Evolutionary conservation across 2,888 invertebrate species (phyloP), one percentile per base, ranked within the genome.

Genomic region (Meteorus cinctellus): DNA sequence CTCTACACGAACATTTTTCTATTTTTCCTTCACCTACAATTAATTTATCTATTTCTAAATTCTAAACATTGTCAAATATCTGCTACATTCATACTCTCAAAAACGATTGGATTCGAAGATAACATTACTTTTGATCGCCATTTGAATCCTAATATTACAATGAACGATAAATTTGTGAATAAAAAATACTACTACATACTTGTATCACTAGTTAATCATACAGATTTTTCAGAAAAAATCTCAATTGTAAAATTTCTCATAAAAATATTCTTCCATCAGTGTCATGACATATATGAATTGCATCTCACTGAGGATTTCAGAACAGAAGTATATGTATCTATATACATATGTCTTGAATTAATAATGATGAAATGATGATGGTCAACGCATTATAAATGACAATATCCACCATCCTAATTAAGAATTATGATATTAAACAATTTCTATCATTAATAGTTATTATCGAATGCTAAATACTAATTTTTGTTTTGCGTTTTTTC

Each of bases 221-320:
- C 14, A 29, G 31, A 62, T 31, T 62, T 62, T 27, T 29, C 4
- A 31, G 59, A 62, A 62, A 60, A 62, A 62, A 62, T 62, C 31
- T 62, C n/a, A 29, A 29, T 62, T 62, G 62, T 62, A 62, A 62
- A 62, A 29, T 29, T 27, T 62, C 12, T 62, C 62, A 62, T 62
- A 62, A 62, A 62, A 62, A 62, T 62, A 62, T 62, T 62, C 16
- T 62, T 62, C n/a, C 19, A 4, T 55, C 55, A 55, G 10, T 55
- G 55, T 19, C 5, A 6, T 19, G 55, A 19, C 19, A 24, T 29
- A n/a, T 62, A 14, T 0, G 29, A 29, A 29, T 27, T 2, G 62
- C 5, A 8, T 62, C 6, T 62, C 31, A 62, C 62, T 55, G 55
- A 27, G 29, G 27, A 62, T 16, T 62, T 16, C 10, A 62, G 27